A percentile compares a stretch with the other conserved stretches of the same genome.
These are phyloP conservation scores for chimpanzee (Pan troglodytes) DNA, from an alignment of 2,113 vertebrate species.

Conservation along the genomic window NHGRI_mPanTro3-v2.1_pri NC_072417.2:35580501-35581000, in stretches of 20 bases:
- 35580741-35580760: no score
- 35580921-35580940: constrained; percentile 52
- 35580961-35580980: constrained; percentile 78
- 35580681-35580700: background rate
- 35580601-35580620: no score
- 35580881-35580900: constrained; percentile 62
- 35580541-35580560: no score
- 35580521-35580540: no score
- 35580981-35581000: background rate
- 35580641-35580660: no score
- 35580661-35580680: background rate
- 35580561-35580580: no score
- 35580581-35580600: no score
- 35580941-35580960: constrained; percentile 71
- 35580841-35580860: background rate
- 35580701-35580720: background rate
- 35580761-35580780: no score
- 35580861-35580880: background rate
- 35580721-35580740: no score
- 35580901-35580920: background rate
- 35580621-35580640: no score
- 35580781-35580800: no score
- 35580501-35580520: no score
- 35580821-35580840: background rate
- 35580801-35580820: background rate